Base-by-base conservation (phyloP, 2,888 invertebrate species). In the Eristalis intricaria region DNA sequence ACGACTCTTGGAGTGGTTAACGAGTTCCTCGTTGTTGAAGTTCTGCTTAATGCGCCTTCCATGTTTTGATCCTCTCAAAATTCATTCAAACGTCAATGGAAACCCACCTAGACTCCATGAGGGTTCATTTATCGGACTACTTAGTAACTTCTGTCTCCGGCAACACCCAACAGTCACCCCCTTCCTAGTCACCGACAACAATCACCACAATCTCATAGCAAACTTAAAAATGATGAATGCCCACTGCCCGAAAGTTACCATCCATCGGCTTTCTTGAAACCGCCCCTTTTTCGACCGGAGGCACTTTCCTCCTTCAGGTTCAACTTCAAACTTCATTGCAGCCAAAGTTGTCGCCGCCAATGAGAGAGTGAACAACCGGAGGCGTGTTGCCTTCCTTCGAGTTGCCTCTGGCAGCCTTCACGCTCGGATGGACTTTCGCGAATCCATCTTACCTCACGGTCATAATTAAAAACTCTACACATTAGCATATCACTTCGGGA, bases 401-500 rank as follows among this genome's bases (percentile, higher is more conserved):
- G 58, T 29, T 70, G 23, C 11, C 50, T 7, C 43, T 58, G 3
- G n/a, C 70, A 63, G 66, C 76, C 73, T 79, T 78, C 75, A 78
- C 56, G 78, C 78, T 78, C 66, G 78, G 66, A 26, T 71, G 61
- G 61, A 58, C 58, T 86, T 78, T 80, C 26, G 58, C 71, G 35
- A 86, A 56, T 23, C 58, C 66, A 43, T 70, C 83, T 60, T 80
- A 80, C 68, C 79, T 74, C 65, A 70, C 73, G 19, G 19, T 71
- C 79, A 83, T 86, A 86, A 86, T 86, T 86, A 86, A 87, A 79
- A 70, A 70, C 70, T 60, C 74, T 58, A 32, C 50, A 76, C 76
- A 87, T 87, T 87, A 87, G 87, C 87, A 87, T 87, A 87, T 87
- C 87, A 80, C 50, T 68, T 26, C 60, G 50, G 23, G 73, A 69